Evolutionary conservation across 1,140 invertebrate species (phyloP).

Genomic region (Chelonus insularis): DNA sequence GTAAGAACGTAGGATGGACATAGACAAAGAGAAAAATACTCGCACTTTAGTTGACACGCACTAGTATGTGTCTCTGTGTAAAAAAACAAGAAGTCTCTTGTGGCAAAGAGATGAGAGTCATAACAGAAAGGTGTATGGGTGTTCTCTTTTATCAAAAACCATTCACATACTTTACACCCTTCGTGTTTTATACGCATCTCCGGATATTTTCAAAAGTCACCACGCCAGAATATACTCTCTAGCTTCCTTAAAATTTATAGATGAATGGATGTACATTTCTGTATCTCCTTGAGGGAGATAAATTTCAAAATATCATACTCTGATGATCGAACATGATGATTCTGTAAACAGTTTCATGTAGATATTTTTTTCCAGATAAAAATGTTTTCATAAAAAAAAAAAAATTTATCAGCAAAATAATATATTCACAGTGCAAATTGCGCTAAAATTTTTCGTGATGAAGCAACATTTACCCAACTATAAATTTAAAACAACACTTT

Average conservation of each 20-base stretch:
- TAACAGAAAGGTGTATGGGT: background rate
- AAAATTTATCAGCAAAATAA: no score
- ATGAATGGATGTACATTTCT: background rate
- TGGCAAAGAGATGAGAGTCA: slow-evolving; percentile 9
- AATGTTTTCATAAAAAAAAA: no score
- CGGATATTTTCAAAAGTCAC: background rate
- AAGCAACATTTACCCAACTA: no score
- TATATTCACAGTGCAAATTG: no score
- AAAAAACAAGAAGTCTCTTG: background rate
- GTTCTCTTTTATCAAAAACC: background rate
- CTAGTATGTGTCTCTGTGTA: background rate
- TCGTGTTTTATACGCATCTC: background rate
- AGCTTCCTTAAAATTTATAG: background rate
- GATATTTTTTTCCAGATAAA: no score
- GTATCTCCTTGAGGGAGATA: no score
- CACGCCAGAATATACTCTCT: background rate
- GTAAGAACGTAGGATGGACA: background rate
- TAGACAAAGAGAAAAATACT: slow-evolving; percentile 3
- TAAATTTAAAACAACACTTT: no score
- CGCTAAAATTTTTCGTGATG: no score
- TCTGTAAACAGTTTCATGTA: no score
- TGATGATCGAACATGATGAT: no score
- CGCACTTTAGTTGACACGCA: background rate
- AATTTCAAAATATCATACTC: no score
- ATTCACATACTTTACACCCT: background rate